These are phyloP conservation scores for Sebastes hubbsi DNA, from an alignment of 2,797 vertebrate genomes.

Conservation along the genomic window DNA sequence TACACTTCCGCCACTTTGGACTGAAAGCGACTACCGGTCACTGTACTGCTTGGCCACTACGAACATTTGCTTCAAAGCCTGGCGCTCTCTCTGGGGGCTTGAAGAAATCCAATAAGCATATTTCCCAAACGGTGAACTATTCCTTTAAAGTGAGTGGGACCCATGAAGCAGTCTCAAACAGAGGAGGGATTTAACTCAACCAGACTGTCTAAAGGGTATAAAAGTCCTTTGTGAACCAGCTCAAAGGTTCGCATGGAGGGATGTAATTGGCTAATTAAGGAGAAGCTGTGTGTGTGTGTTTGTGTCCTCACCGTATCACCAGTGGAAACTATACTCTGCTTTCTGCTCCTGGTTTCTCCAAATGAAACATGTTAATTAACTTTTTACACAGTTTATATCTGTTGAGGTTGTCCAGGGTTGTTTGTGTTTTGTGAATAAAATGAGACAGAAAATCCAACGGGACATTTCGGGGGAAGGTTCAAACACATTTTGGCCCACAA, in stretches of 20 bases:
- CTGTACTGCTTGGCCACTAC: no score
- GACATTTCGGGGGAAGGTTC: slow-evolving; percentile 67
- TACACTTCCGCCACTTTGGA: no score
- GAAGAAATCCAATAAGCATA: neutral
- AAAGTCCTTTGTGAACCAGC: slow-evolving; percentile 58
- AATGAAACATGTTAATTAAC: slow-evolving; percentile 44
- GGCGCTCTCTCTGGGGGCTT: no score
- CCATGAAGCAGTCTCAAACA: slow-evolving; percentile 18
- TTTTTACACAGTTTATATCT: neutral
- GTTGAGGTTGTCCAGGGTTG: slow-evolving; percentile 46
- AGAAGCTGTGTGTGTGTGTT: neutral
- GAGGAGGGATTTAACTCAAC: slow-evolving; percentile 29
- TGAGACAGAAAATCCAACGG: slow-evolving; percentile 54
- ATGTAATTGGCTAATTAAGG: slow-evolving; percentile 65
- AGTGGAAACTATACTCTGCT: slow-evolving; percentile 21
- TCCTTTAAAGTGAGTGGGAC: slow-evolving; percentile 5
- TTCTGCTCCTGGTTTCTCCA: slow-evolving; percentile 31
- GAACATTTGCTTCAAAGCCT: no score
- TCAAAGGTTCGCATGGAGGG: slow-evolving; percentile 34
- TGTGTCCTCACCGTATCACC: slow-evolving; percentile 13
- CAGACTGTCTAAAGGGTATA: slow-evolving; percentile 55
- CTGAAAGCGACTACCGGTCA: no score
- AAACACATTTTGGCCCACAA: slow-evolving; percentile 65
- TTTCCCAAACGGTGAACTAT: neutral
- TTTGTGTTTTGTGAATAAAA: slow-evolving; percentile 65